Base-by-base conservation (phyloP, 2,113 vertebrate genomes). In the cattle (Bos taurus) region DNA sequence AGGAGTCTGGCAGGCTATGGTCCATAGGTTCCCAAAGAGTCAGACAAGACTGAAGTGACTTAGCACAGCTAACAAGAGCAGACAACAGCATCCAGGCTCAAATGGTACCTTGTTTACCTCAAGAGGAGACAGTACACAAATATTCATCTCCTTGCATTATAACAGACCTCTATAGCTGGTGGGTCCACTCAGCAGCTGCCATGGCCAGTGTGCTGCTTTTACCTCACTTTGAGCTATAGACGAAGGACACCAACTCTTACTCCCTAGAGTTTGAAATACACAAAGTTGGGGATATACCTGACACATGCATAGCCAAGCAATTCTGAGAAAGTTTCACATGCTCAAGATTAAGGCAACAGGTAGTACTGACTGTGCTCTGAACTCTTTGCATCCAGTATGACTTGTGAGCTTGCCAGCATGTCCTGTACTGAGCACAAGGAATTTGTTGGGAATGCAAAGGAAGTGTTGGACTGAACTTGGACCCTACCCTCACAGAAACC, bases 171-270 rank as follows among this genome's bases (percentile, higher is more conserved):
- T n/a, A 28, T 40, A 40, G 26, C 56, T 60, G 3, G 14, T 7
- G 36, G 83, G 36, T 19, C 83, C 83, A 43, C 6, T 46, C 40
- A 59, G 36, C 83, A 46, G 83, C 56, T 12, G 25, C 9, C 14
- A 8, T 5, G 16, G 40, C 4, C 6, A 50, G 3, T 3, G 3
- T 28, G 77, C 36, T 40, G 36, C 8, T 15, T 40, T 8, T 3
- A 8, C 3, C 10, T 43, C 17, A 83, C 84, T 77, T 88, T 26
- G 1, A 23, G 30, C 33, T 33, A 9, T 2, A 77, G 1, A 36
- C 15, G 50, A 90, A 91, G 15, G 36, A 26, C 10, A 6, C 19
- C 46, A 21, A 5, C 30, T 19, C 56, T 88, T 85, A 56, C 2
- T 28, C n/a, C 10, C 6, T 26, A 16, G 5, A 3, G 11, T 67